Evolutionary conservation across 2,113 vertebrate species (phyloP).

Genomic region (Tympanuchus pallidicinctus): DNA sequence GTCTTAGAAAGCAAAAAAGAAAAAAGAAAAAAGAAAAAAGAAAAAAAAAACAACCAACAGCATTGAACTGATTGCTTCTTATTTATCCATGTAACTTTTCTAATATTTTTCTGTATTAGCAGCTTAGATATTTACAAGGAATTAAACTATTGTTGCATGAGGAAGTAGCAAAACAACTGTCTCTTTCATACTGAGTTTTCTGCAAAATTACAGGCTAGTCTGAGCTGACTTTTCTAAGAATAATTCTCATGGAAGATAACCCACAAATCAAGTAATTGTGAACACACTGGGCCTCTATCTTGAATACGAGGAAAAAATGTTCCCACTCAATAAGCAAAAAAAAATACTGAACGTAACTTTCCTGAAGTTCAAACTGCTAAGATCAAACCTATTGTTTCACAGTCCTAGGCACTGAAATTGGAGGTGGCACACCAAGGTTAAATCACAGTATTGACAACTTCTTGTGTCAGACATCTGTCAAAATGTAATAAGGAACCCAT

Average conservation of each 20-base stretch:
- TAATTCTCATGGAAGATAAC: neutral
- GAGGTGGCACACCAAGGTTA: slow-evolving; percentile 71
- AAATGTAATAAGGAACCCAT: slow-evolving; percentile 63
- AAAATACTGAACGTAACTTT: slow-evolving; percentile 36
- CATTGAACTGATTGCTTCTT: neutral
- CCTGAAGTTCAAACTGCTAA: slow-evolving; percentile 26
- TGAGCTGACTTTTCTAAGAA: slow-evolving; percentile 1
- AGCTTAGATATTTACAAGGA: slow-evolving; percentile 42
- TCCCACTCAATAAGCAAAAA: neutral
- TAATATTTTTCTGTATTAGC: slow-evolving; percentile 23
- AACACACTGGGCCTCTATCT: neutral
- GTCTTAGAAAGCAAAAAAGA: neutral
- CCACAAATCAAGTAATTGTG: neutral
- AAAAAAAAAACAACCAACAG: no score
- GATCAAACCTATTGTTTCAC: slow-evolving; percentile 52
- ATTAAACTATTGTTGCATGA: slow-evolving; percentile 44
- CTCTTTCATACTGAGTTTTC: neutral
- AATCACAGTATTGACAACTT: slow-evolving; percentile 58
- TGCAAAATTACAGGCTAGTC: slow-evolving; percentile 24
- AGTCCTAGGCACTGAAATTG: slow-evolving; percentile 51
- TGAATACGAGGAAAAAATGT: neutral
- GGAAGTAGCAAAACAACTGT: slow-evolving; percentile 28
- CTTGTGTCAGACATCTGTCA: slow-evolving; percentile 71
- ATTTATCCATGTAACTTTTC: neutral
- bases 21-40: neutral